phyloP scores from a whole-genome alignment of 2,888 invertebrate species.

The Sisyra terminalis region DNA sequence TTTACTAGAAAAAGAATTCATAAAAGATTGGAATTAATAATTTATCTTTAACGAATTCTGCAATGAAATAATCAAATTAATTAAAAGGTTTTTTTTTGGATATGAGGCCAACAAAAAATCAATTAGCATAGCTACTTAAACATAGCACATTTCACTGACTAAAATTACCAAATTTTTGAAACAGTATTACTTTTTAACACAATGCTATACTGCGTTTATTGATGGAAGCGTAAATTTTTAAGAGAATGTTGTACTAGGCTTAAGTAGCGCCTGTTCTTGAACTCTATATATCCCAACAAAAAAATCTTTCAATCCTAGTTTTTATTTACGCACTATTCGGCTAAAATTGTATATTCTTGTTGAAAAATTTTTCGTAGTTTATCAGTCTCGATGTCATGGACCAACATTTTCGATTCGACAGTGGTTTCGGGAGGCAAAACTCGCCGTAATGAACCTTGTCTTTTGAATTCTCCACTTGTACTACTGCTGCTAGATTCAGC shows the following conservation, averaged over 20 bases:
- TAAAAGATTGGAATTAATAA: too few relatives aligned
- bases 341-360: constrained; percentile 79
- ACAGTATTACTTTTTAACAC: constrained; percentile 3
- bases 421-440: constrained; percentile 33
- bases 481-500: not conserved
- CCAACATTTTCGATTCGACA: constrained; percentile 40
- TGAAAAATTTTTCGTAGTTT: constrained; percentile 60
- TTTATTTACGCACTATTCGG: constrained; percentile 72
- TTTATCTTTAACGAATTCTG: too few relatives aligned
- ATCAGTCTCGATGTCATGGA: constrained; percentile 34
- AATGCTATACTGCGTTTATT: too few relatives aligned
- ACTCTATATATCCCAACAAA: too few relatives aligned
- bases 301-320: not conserved
- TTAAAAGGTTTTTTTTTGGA: too few relatives aligned
- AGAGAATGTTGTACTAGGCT: too few relatives aligned
- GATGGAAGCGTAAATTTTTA: too few relatives aligned
- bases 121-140: too few relatives aligned
- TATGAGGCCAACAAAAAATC: too few relatives aligned
- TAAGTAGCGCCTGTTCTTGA: too few relatives aligned
- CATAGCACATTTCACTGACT: too few relatives aligned
- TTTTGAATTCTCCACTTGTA: constrained; percentile 25
- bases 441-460: constrained; percentile 38
- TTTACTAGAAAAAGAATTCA: constrained; percentile 41
- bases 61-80: too few relatives aligned
- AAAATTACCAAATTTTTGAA: constrained; percentile 6